Base-by-base conservation (phyloP, 2,113 vertebrate genomes). In the Megaceryle maxima region DNA sequence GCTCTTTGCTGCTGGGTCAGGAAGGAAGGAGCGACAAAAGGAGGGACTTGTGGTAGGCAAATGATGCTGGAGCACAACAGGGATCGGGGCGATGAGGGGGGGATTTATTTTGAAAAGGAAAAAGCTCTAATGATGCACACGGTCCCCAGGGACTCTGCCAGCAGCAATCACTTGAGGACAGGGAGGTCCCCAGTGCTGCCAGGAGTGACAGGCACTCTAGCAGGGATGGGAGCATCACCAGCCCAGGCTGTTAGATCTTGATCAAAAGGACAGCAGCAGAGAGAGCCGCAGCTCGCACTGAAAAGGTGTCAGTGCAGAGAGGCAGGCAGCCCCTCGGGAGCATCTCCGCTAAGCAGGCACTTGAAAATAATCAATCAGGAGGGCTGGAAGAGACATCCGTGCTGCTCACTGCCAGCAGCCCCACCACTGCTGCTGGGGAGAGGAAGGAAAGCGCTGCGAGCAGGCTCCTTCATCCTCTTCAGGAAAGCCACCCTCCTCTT, bases 281-380 rank as follows among this genome's bases (percentile, higher is more conserved):
- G 89, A 67, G 69, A 83, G 75, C 60, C 0, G 1, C 84, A 62
- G 89, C 87, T 74, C 9, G 0, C 6, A 9, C 75, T 79, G 90
- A 35, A 48, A 93, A 95, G 76, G 92, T 94, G 93, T 94, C 94
- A 86, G 90, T 1, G 11, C 78, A 73, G 87, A 84, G 94, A 91
- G 81, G 94, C 90, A 96, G 87, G 90, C 50, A 64, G 90, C 43
- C 92, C 69, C 94, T 59, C 0, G 73, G 90, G 93, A 96, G 88
- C 76, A 75, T 44, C 96, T 94, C 76, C 0, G 5, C 93, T 92
- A 92, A 94, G 83, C 90, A 90, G 85, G 50, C 93, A 93, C 96
- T 95, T 95, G 96, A 94, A 97, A 96, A 92, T 68, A 90, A 95
- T 96, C 96, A 74, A 83, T 95, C 94, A 88, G 85, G 10, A 85